A percentile compares a stretch with the other conserved stretches of the same genome.
Evolutionary conservation across 2,113 vertebrate genomes (phyloP).

Genomic region (Saguinus midas): DNA sequence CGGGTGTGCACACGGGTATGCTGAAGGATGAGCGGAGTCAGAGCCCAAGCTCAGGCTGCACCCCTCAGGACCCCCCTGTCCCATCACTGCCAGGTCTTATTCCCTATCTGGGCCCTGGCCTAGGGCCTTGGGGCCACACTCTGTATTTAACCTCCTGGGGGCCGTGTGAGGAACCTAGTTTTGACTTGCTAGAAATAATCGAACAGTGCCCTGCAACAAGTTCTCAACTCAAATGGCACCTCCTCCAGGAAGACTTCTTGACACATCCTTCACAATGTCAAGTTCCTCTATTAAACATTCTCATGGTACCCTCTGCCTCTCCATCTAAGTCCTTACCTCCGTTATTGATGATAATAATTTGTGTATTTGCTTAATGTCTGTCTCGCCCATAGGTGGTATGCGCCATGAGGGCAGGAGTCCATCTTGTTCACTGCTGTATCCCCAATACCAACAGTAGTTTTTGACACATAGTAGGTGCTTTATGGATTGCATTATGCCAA

Average conservation of each 20-base stretch:
- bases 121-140: background rate
- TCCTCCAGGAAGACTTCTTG: background rate
- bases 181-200: background rate
- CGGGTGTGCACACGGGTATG: background rate
- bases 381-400: background rate
- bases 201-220: background rate
- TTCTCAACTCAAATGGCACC: background rate
- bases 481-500: background rate
- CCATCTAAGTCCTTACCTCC: background rate
- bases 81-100: fast-evolving
- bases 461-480: background rate
- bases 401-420: background rate
- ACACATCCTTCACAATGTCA: background rate
- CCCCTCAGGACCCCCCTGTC: background rate
- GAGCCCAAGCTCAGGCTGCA: background rate
- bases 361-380: background rate
- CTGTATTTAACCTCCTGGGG: background rate
- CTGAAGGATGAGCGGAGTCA: background rate
- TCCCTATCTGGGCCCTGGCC: background rate
- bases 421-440: background rate
- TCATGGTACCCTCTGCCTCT: background rate
- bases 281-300: background rate
- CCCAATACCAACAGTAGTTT: fast-evolving
- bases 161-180: background rate
- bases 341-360: background rate